Percentiles rank a stretch among this genome's conserved stretches.
phyloP scores from a whole-genome alignment of 1,140 invertebrate species.

The Diuraphis noxia region DNA sequence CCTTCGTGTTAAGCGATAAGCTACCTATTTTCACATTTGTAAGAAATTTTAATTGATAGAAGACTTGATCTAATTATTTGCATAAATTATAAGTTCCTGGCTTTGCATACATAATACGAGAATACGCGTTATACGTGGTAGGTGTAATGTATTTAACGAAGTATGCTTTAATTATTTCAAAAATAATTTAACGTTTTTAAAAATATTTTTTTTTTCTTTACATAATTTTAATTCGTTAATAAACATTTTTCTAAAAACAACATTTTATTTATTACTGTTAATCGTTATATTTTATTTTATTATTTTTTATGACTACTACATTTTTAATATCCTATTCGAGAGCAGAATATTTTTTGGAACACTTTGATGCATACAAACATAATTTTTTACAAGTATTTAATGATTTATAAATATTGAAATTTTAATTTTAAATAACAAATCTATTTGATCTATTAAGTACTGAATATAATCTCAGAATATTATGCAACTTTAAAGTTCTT shows the following conservation, averaged over 20 bases:
- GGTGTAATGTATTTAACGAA: background rate
- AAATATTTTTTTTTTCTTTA: no score
- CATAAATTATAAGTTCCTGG: background rate
- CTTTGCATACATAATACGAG: background rate
- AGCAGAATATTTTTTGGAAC: background rate
- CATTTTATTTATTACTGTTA: background rate
- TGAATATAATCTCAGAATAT: no score
- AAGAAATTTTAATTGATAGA: background rate
- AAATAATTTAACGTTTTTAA: no score
- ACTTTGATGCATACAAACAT: background rate
- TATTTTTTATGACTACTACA: background rate
- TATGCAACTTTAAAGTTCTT: no score
- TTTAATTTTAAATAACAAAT: no score
- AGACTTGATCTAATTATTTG: background rate
- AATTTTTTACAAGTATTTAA: background rate
- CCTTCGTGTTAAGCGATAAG: background rate
- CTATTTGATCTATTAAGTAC: no score
- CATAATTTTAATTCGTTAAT: no score
- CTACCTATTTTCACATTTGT: background rate
- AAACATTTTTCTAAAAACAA: no score
- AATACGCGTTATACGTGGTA: background rate
- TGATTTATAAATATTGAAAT: background rate
- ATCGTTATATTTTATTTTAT: background rate
- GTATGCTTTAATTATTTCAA: no score
- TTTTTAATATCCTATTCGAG: background rate